Evolutionary conservation across 2,797 vertebrate genomes (phyloP).

Genomic region (Pelodytes ibericus): DNA sequence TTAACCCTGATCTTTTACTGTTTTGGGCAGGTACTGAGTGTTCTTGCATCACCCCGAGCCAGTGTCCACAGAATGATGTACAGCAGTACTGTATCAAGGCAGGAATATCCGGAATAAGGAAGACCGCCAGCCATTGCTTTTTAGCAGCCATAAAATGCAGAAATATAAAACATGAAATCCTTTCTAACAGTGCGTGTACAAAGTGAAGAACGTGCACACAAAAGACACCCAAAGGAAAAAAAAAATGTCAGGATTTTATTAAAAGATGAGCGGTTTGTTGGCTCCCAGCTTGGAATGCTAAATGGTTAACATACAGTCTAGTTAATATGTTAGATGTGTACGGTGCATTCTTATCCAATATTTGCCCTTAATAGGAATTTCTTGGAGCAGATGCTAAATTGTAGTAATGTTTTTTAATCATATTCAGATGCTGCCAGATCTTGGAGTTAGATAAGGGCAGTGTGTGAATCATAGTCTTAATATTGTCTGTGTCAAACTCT

Average conservation of each 20-base stretch:
- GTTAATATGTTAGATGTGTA: too few species aligned
- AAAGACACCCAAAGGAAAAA: not conserved
- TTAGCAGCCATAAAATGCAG: constrained; percentile 69
- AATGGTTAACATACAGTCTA: too few species aligned
- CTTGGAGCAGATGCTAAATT: too few species aligned
- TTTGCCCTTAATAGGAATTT: too few species aligned
- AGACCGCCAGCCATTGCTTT: constrained; percentile 68
- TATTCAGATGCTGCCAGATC: too few species aligned
- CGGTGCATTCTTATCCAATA: too few species aligned
- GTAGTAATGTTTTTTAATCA: too few species aligned
- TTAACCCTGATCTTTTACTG: not conserved
- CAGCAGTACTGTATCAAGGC: constrained; percentile 70
- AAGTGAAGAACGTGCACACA: constrained; percentile 15
- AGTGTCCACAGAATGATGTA: constrained; percentile 57
- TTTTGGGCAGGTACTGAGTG: constrained; percentile 59
- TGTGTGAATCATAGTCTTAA: too few species aligned
- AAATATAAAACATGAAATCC: constrained; percentile 64
- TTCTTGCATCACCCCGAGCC: constrained; percentile 65
- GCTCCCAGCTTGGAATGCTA: too few species aligned
- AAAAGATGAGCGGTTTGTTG: too few species aligned
- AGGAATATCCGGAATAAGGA: constrained; percentile 54
- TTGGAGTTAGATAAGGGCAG: too few species aligned
- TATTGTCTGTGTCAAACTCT: too few species aligned
- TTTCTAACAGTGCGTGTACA: constrained; percentile 67
- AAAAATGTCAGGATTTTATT: not conserved